These are phyloP conservation scores for Apus apus DNA, from an alignment of 2,113 vertebrate genomes.

Conservation along the genomic window DNA sequence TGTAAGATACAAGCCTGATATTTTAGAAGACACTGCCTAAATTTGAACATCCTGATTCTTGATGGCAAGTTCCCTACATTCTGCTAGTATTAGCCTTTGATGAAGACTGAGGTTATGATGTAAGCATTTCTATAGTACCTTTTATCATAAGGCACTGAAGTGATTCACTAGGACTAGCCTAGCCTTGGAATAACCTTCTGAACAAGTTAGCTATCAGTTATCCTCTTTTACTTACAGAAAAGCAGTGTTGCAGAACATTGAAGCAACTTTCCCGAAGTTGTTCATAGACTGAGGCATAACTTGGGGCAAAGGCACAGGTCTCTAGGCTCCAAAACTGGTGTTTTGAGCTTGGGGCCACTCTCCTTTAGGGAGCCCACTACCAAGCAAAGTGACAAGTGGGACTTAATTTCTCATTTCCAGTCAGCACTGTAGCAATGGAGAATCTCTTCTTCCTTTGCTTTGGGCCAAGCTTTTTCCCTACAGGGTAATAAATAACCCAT, in stretches of 20 bases:
- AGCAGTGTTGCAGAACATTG: background rate
- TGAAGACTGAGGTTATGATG: constrained; percentile 1
- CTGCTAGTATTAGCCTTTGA: background rate
- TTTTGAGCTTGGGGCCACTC: background rate
- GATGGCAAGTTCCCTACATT: background rate
- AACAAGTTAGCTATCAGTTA: background rate
- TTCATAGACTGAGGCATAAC: background rate
- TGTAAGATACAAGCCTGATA: background rate
- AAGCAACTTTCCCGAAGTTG: background rate
- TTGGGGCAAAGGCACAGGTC: background rate
- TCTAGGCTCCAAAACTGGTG: background rate
- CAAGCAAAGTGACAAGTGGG: background rate
- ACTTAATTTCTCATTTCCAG: background rate
- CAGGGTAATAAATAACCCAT: constrained; percentile 55
- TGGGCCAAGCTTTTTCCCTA: background rate
- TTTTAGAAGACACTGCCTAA: background rate
- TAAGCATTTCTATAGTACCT: background rate
- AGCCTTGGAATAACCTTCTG: constrained; percentile 12
- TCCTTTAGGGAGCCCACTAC: background rate
- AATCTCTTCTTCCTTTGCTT: background rate
- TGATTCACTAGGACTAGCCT: background rate
- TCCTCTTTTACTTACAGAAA: background rate
- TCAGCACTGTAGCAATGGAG: background rate
- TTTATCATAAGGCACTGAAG: background rate
- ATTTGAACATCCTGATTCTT: background rate